A percentile compares a stretch with the other conserved stretches of the same genome.
Evolutionary conservation across 2,113 vertebrate species (phyloP).

Genomic region (Burhinus bistriatus): DNA sequence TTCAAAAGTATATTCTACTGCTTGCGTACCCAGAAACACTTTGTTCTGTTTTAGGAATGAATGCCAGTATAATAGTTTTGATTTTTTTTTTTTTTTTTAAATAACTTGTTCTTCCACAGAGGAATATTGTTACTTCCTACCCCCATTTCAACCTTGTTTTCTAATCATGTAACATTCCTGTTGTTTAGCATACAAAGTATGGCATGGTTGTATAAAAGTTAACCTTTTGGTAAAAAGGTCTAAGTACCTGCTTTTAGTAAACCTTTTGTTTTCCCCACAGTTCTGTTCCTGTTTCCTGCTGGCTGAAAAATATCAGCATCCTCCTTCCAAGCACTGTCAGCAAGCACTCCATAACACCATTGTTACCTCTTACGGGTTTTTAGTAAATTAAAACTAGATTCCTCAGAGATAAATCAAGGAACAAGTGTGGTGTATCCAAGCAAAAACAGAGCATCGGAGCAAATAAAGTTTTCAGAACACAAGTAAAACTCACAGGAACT

Average conservation of each 20-base stretch:
- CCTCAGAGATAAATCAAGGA: neutral
- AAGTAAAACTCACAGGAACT: neutral
- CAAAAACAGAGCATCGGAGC: neutral
- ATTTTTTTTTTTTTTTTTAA: neutral
- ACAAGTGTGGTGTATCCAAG: neutral
- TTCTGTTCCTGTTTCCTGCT: neutral
- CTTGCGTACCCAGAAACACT: neutral
- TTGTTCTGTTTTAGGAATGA: neutral
- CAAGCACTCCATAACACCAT: neutral
- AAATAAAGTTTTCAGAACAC: neutral
- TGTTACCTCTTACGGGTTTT: neutral
- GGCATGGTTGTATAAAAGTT: neutral
- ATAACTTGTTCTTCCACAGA: neutral
- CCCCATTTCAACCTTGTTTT: neutral
- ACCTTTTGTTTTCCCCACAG: fast-evolving
- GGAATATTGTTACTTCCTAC: neutral
- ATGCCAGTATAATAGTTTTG: neutral
- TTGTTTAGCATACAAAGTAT: neutral
- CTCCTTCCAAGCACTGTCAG: fast-evolving
- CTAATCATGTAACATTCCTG: neutral
- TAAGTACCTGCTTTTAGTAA: neutral
- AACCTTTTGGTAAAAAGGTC: neutral
- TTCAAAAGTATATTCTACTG: neutral
- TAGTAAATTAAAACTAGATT: neutral
- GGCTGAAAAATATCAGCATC: neutral